phyloP scores from a whole-genome alignment of 2,888 invertebrate species.

The Stenichneumon culpator region DNA sequence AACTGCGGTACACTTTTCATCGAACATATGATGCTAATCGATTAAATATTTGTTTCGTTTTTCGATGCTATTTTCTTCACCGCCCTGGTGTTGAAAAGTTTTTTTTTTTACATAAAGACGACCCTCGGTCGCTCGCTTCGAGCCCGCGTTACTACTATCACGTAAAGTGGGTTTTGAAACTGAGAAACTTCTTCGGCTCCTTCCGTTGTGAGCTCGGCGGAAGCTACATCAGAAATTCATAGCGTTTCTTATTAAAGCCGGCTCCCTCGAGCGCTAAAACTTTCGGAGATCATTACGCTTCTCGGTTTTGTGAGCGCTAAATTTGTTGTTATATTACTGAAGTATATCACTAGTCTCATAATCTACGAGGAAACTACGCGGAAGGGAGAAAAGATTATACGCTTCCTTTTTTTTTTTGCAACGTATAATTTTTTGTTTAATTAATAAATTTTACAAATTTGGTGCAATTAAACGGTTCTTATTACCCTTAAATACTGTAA shows the following conservation, averaged over 20 bases:
- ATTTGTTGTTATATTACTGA: constrained; percentile 1
- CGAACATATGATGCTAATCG: constrained; percentile 2
- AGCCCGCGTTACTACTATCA: constrained; percentile 1
- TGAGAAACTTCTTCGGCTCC: constrained; percentile 7
- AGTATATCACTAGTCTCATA: constrained; percentile 9
- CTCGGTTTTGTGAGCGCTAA: neutral
- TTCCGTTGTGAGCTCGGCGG: neutral
- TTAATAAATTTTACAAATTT: constrained; percentile 80
- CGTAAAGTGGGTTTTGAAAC: constrained; percentile 32
- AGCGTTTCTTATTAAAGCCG: constrained; percentile 26
- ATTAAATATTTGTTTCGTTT: constrained; percentile 7
- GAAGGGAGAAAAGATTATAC: neutral
- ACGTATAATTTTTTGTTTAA: constrained; percentile 75
- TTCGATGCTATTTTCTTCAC: neutral
- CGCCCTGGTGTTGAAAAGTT: constrained; percentile 2
- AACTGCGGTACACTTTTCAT: neutral
- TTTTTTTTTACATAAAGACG: neutral
- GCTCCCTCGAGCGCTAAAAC: constrained; percentile 15
- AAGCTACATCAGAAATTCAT: constrained; percentile 38
- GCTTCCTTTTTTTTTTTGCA: constrained; percentile 58
- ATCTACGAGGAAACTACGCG: constrained; percentile 13
- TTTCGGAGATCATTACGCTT: neutral
- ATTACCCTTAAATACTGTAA: constrained; percentile 75
- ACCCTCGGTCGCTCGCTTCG: neutral
- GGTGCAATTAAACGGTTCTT: constrained; percentile 76